Percentiles rank a stretch among this genome's conserved stretches.
phyloP scores from a whole-genome alignment of 2,888 invertebrate species.

The Idaea biselata region DNA sequence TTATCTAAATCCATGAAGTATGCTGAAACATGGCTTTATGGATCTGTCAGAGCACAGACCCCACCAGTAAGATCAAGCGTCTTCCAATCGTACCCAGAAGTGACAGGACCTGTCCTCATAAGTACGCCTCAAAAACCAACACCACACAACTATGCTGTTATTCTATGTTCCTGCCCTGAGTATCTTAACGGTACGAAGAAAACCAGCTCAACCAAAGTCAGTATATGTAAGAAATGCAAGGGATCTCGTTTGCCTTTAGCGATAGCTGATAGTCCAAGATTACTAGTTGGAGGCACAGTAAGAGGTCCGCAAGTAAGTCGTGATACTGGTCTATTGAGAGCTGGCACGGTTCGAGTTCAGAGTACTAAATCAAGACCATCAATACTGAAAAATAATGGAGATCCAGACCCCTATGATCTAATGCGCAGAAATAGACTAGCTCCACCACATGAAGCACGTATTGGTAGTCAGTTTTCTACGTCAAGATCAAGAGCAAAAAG shows the following conservation, averaged over 20 bases:
- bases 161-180: constrained; percentile 90
- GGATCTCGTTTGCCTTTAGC: constrained; percentile 88
- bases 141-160: constrained; percentile 85
- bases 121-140: constrained; percentile 79
- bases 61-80: constrained; percentile 71
- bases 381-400: constrained; percentile 82
- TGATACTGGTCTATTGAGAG: constrained; percentile 73
- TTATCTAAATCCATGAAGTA: constrained; percentile 91
- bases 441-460: constrained; percentile 81
- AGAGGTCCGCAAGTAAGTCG: constrained; percentile 74
- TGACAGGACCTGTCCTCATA: constrained; percentile 70
- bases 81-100: constrained; percentile 72
- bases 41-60: constrained; percentile 84
- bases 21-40: constrained; percentile 92
- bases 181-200: constrained; percentile 89
- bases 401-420: constrained; percentile 89
- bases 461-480: constrained; percentile 75
- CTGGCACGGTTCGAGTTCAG: constrained; percentile 84
- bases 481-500: constrained; percentile 78
- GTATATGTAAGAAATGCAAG: constrained; percentile 91
- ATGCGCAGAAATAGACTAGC: constrained; percentile 88
- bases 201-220: constrained; percentile 86
- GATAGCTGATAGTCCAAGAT: constrained; percentile 79
- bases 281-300: constrained; percentile 82
- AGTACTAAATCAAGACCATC: constrained; percentile 82